Percentiles rank a stretch among this genome's conserved stretches.
These are phyloP conservation scores for Scytalopus superciliaris DNA, from an alignment of 2,113 vertebrate genomes.

Conservation along the genomic window DNA sequence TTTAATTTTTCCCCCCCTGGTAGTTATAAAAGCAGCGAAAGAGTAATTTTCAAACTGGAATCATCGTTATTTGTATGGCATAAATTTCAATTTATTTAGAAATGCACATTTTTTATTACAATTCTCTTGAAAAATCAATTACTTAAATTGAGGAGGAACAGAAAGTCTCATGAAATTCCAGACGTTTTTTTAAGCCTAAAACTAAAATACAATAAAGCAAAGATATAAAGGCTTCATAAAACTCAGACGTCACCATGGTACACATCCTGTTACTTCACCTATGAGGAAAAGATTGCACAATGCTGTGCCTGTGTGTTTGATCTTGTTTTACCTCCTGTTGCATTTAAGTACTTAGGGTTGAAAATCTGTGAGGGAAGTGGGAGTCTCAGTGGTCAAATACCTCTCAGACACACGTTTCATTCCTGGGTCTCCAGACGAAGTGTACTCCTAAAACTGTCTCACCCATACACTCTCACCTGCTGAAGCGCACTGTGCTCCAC, in stretches of 20 bases:
- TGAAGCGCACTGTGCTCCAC: neutral
- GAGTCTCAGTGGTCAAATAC: neutral
- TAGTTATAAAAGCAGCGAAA: neutral
- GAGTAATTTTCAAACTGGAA: neutral
- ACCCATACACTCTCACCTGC: accelerated
- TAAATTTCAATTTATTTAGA: neutral
- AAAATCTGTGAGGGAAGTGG: neutral
- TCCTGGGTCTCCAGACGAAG: neutral
- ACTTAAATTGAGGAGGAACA: neutral
- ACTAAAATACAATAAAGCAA: neutral
- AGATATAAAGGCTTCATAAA: neutral
- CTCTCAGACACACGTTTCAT: neutral
- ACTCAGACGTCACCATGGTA: neutral
- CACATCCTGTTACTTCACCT: neutral
- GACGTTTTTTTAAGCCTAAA: neutral
- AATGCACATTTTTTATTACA: conserved; percentile 40
- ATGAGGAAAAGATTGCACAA: neutral
- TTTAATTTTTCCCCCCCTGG: neutral
- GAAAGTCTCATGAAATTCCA: neutral
- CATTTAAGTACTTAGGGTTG: neutral
- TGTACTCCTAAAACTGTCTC: neutral
- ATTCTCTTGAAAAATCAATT: conserved; percentile 32
- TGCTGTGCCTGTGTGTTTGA: neutral
- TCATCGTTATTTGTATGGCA: conserved; percentile 34
- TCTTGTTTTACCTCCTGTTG: neutral